These are phyloP conservation scores for Meandrina meandrites DNA, from an alignment of 92 coral and sea anemone genomes.

Conservation along the genomic window DNA sequence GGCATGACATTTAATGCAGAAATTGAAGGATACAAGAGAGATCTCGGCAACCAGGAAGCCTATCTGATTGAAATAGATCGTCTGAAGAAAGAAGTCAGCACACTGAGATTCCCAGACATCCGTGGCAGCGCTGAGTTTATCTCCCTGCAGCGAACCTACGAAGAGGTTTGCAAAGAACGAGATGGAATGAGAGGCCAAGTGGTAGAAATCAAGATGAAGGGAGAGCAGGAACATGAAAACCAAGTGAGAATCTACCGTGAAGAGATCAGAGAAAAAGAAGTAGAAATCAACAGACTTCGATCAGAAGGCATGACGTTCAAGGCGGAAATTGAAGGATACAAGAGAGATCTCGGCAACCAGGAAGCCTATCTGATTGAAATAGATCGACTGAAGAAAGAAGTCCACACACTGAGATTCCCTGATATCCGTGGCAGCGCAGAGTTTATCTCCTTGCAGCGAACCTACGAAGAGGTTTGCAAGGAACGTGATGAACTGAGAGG, in stretches of 20 bases:
- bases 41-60: conserved; percentile 2
- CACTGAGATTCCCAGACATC: conserved; percentile 17
- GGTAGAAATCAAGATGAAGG: conserved; percentile 20
- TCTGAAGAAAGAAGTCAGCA: conserved; percentile 3
- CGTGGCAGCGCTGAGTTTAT: conserved; percentile 12
- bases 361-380: conserved; percentile 9
- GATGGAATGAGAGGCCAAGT: conserved; percentile 44
- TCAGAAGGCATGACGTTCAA: background rate
- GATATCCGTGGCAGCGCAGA: conserved; percentile 23
- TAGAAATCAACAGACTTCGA: background rate
- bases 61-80: conserved; percentile 1
- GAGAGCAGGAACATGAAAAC: conserved; percentile 5
- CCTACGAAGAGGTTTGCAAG: conserved; percentile 22
- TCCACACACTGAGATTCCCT: background rate
- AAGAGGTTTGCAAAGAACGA: conserved; percentile 37
- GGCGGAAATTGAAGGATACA: conserved; percentile 6
- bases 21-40: conserved; percentile 16
- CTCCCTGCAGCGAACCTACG: conserved; percentile 12
- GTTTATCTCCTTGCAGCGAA: conserved; percentile 3
- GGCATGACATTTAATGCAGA: conserved; percentile 12
- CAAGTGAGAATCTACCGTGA: conserved; percentile 15
- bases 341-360: conserved; percentile 1
- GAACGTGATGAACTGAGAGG: conserved; percentile 44
- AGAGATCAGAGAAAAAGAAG: conserved; percentile 2
- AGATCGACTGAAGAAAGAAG: conserved; percentile 6